A percentile compares a stretch with the other conserved stretches of the same genome.
Conservation (phyloP, 2,888 invertebrate genomes). For the Listrodromus nycthemerus region DNA sequence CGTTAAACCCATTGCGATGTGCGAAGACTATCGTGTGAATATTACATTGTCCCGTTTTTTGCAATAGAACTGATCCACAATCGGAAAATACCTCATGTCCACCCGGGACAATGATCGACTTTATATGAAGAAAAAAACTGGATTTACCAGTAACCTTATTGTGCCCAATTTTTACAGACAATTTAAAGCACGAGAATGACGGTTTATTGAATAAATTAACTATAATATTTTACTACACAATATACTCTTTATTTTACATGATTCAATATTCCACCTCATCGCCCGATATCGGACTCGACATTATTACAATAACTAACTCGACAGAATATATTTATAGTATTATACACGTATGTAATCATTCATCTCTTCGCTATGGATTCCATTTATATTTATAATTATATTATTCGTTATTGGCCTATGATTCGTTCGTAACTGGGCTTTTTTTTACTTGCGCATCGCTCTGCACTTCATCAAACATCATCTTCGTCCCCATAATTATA, state of each 20-base stretch:
- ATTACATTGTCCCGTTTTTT: too few relatives aligned
- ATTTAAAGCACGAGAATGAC: too few relatives aligned
- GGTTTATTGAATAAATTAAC: conserved; percentile 18
- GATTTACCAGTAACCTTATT: too few relatives aligned
- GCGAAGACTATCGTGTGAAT: not conserved
- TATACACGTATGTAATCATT: conserved; percentile 82
- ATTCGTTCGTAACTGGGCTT: conserved; percentile 78
- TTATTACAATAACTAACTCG: conserved; percentile 80
- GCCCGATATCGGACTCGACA: conserved; percentile 71
- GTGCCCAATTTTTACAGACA: too few relatives aligned
- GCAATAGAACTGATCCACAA: too few relatives aligned
- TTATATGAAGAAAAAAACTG: too few relatives aligned
- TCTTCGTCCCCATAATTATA: conserved; percentile 32
- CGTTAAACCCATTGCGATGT: not conserved
- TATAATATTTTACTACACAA: conserved; percentile 76
- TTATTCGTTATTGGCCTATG: conserved; percentile 75
- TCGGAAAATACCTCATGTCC: too few relatives aligned
- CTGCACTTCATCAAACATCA: conserved; percentile 14
- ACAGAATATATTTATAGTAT: conserved; percentile 83
- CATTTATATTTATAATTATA: conserved; percentile 75
- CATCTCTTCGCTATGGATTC: conserved; percentile 78
- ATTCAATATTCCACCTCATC: conserved; percentile 78
- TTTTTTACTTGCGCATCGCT: conserved; percentile 41
- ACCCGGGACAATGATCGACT: too few relatives aligned
- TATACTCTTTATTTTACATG: conserved; percentile 83